Percentiles rank a stretch among this genome's conserved stretches.
Conservation (phyloP, 2,797 vertebrate genomes). For the Balearica regulorum region DNA sequence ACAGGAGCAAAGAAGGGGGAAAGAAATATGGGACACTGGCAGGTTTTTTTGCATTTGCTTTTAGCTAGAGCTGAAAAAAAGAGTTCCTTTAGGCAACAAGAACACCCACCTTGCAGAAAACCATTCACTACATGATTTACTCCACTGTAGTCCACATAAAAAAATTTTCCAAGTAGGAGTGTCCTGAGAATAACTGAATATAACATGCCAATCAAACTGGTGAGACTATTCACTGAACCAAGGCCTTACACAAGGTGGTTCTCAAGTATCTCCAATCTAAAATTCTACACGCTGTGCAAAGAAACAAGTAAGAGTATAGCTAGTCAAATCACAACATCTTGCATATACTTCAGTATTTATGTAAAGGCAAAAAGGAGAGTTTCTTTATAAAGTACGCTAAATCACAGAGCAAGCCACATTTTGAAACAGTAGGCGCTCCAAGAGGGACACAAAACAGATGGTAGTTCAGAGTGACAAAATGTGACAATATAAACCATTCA, state of each 20-base stretch:
- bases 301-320: neutral
- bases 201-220: neutral
- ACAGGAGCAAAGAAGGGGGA: neutral
- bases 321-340: neutral
- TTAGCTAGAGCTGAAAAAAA: neutral
- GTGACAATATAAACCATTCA: neutral
- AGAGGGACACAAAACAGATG: neutral
- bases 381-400: neutral
- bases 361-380: neutral
- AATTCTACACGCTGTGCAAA: neutral
- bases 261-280: neutral
- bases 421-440: neutral
- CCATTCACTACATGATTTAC: neutral
- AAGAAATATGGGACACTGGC: neutral
- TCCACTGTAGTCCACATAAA: neutral
- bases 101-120: neutral
- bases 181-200: neutral
- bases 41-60: neutral
- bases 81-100: neutral
- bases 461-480: neutral
- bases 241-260: neutral
- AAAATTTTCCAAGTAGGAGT: neutral
- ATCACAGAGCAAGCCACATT: neutral
- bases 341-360: neutral
- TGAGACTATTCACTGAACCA: neutral